Evolutionary conservation across 2,797 vertebrate species (phyloP), one percentile per base, ranked within the genome.

Genomic region (Coregonus ussuriensis): DNA sequence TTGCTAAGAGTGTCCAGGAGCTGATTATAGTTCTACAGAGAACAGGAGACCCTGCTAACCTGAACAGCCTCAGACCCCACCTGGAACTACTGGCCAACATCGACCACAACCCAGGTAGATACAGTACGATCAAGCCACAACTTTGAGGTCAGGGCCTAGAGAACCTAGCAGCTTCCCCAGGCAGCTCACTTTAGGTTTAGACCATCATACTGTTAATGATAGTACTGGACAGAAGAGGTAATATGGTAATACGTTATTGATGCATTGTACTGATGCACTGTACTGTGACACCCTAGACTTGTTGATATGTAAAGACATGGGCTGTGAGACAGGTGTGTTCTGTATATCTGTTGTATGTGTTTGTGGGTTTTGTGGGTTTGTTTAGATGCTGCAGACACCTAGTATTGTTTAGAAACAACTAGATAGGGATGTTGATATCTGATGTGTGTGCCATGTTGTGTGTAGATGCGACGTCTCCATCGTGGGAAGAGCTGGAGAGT

Each of bases 1-100:
- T 99, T 94, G 96, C 96, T 69, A 99, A 98, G 91, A 98, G 97
- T 4, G 96, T 99, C 73, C 97, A 99, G 91, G 97, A 99, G 86
- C 88, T 99, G 92, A 98, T 96, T 0, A 98, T 99, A 81, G 97
- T 99, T 84, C 92, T 99, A 88, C 97, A 98, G 91, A 95, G 97
- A 89, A 98, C 97, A 0, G 96, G 96, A 51, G 97, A 99, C 88
- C 97, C 97, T 31, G 97, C 97, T 80, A 98, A 99, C 88, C 92
- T 99, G 90, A 96, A 96, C 83, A 96, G 95, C 91, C 95, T 98
- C 77, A 94, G 97, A 88, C 93, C 94, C 78, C 96, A 97, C 84
- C 93, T 99, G 65, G 97, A 99, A 84, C 95, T 97, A n/a, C 94
- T 99, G 53, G 97, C 97, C 87, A 95, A 96, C 90, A 97, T 99